These are phyloP conservation scores for Genyomyrus donnyi DNA, from an alignment of 2,113 vertebrate species.

Conservation along the genomic window DNA sequence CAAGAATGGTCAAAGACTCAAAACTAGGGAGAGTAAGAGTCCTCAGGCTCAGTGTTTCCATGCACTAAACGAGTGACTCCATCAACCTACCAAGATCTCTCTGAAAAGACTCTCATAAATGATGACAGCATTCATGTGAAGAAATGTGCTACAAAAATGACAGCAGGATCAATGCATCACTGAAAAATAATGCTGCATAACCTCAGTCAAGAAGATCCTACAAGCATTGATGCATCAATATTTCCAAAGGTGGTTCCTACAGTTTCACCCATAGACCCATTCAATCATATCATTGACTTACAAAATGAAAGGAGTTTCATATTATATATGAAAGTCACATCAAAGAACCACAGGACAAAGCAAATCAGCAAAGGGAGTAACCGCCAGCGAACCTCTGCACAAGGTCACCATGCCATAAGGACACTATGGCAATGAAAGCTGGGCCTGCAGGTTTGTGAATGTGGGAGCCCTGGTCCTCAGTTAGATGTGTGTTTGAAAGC, in stretches of 20 bases:
- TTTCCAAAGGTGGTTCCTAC: not conserved
- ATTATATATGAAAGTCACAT: slow-evolving; percentile 10
- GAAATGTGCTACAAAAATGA: not conserved
- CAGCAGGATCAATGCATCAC: not conserved
- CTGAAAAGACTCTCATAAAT: not conserved
- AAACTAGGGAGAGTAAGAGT: not conserved
- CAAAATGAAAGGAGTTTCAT: not conserved
- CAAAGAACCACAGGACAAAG: not conserved
- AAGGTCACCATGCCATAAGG: not conserved
- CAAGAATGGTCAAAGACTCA: not conserved
- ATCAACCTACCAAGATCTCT: not conserved
- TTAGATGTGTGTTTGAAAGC: not conserved
- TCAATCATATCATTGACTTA: not conserved
- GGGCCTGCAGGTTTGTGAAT: not conserved
- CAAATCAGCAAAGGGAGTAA: not conserved
- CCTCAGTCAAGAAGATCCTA: not conserved
- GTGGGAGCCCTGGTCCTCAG: not conserved
- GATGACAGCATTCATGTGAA: not conserved
- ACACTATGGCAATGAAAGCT: not conserved
- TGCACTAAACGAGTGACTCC: not conserved
- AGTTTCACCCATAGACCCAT: not conserved
- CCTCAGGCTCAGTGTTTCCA: not conserved
- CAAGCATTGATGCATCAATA: not conserved
- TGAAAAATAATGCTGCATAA: not conserved
- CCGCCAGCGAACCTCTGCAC: too few relatives aligned